Evolutionary conservation across 2,888 invertebrate genomes (phyloP), one percentile per base, ranked within the genome.

Genomic region (Nymphalis urticae): DNA sequence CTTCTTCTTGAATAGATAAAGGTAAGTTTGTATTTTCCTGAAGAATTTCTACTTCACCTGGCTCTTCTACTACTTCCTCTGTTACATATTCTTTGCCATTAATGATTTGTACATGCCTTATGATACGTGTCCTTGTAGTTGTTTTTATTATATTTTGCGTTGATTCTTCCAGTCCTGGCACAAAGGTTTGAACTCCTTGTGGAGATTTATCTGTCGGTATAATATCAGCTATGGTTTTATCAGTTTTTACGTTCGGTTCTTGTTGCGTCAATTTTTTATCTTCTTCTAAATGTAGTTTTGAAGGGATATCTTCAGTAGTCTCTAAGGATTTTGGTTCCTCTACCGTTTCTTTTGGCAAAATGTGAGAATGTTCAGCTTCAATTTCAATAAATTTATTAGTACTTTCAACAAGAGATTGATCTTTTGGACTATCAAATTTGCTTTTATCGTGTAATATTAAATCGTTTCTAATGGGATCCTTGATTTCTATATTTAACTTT

Each of bases 31-130:
- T 73, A 51, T 73, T 70, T 27, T 36, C 63, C 53, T 72, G 64
- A 27, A 72, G 94, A 83, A 64, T 60, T 66, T 75, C 71, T 9
- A 75, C 75, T 21, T 77, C 76, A 66, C 80, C 77, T 27, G 78
- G 76, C 72, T 84, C 83, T 74, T 97, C 96, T 56, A 96, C 93
- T 0, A 96, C 87, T 87, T 96, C 96, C 85, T 97, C 97, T 32
- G 77, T 76, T 0, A 79, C 68, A 63, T 76, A 75, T 72, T 79
- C 78, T 70, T 79, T 78, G 8, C 79, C 80, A 82, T 97, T 95
- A 67, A 96, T 94, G 1, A 96, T 94, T 10, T 95, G 94, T 8
- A 95, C 93, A 75, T 94, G 94, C 72, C 95, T 94, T 61, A 83
- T 79, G 5, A 79, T 71, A 36, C 72, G 73, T 42, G 67, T 71